Conservation (phyloP, 2,113 vertebrate genomes). For the Genyomyrus donnyi region DNA sequence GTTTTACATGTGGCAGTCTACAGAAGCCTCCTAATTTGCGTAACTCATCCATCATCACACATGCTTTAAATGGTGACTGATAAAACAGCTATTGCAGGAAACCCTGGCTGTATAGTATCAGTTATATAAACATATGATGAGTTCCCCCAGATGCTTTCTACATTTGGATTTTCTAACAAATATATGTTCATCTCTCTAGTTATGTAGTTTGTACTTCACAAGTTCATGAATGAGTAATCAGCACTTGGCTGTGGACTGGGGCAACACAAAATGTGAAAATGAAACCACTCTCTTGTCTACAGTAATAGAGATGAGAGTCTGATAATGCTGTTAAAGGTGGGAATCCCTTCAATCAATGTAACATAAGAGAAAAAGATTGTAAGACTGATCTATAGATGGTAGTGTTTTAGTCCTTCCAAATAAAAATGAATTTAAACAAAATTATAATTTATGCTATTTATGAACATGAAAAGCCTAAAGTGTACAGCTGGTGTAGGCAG, state of each 20-base stretch:
- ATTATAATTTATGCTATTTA: not conserved
- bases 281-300: not conserved
- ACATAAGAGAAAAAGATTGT: not conserved
- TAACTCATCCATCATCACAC: not conserved
- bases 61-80: not conserved
- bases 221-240: not conserved
- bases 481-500: not conserved
- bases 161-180: not conserved
- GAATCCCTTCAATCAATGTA: not conserved
- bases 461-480: not conserved
- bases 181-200: not conserved
- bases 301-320: not conserved
- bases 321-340: not conserved
- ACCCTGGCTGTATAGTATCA: not conserved
- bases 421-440: not conserved
- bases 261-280: not conserved
- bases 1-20: not conserved
- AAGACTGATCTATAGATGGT: not conserved
- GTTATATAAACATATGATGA: not conserved
- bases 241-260: not conserved
- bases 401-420: not conserved
- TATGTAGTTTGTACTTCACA: not conserved
- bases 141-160: not conserved
- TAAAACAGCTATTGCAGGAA: not conserved
- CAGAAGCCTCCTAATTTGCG: not conserved